Percentiles rank a stretch among this genome's conserved stretches.
Conservation (phyloP, 2,888 invertebrate genomes). For the Rhamnusium bicolor region DNA sequence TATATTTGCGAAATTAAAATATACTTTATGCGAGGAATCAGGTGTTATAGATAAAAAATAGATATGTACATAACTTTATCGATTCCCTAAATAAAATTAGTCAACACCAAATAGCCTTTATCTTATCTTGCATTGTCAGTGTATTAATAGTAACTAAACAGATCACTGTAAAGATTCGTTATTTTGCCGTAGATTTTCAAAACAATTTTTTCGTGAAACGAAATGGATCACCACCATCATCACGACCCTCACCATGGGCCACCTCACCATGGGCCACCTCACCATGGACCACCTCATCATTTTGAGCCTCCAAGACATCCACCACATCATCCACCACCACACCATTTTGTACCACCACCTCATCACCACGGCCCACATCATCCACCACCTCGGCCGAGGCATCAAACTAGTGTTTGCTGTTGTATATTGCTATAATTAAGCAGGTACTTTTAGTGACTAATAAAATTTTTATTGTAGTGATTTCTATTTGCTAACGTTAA, state of each 20-base stretch:
- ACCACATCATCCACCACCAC: constrained; percentile 10
- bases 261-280: too few species aligned
- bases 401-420: constrained; percentile 1
- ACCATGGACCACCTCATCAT: neutral
- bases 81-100: too few species aligned
- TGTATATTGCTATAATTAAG: constrained; percentile 2
- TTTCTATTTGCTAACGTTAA: too few species aligned
- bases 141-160: neutral
- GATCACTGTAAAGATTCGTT: too few species aligned
- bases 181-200: neutral
- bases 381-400: too few species aligned
- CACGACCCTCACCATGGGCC: neutral
- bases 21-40: too few species aligned
- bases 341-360: neutral
- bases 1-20: too few species aligned
- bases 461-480: too few species aligned
- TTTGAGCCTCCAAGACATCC: neutral
- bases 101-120: too few species aligned
- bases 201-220: neutral
- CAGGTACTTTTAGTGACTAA: neutral
- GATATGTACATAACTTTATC: too few species aligned
- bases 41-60: neutral
- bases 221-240: neutral
- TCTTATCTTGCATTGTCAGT: neutral
- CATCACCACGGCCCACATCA: too few species aligned